Evolutionary conservation across 2,113 vertebrate genomes (phyloP).

Genomic region (Barnardius zonarius): DNA sequence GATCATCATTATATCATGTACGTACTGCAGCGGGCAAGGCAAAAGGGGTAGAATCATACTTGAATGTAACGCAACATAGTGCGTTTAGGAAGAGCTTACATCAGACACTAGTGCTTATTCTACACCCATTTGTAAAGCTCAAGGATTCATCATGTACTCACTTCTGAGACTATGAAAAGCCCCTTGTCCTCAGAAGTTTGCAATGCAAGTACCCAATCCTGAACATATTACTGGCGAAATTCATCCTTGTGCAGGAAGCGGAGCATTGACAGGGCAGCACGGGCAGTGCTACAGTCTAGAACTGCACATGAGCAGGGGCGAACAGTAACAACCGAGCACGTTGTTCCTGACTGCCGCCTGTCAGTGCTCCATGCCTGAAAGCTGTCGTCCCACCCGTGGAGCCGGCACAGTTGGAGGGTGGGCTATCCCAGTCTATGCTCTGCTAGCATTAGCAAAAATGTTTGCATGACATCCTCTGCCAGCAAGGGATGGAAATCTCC

Average conservation of each 20-base stretch:
- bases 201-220: not conserved
- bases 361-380: not conserved
- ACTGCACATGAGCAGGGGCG: not conserved
- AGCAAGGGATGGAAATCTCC: slow-evolving; percentile 28
- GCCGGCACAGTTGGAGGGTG: accelerated
- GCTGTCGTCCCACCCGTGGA: not conserved
- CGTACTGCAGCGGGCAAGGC: not conserved
- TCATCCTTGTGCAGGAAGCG: not conserved
- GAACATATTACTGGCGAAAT: not conserved
- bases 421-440: not conserved
- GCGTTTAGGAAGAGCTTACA: not conserved
- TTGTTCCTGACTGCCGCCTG: accelerated
- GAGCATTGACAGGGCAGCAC: accelerated
- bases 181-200: not conserved
- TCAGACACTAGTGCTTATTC: not conserved
- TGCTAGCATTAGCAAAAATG: not conserved
- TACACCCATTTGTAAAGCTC: not conserved
- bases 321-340: accelerated
- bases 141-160: not conserved
- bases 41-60: not conserved
- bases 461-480: not conserved
- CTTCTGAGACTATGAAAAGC: not conserved
- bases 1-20: not conserved
- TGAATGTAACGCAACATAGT: not conserved
- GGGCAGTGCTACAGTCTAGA: not conserved